A percentile compares a stretch with the other conserved stretches of the same genome.
These are phyloP conservation scores for Heliothis virescens DNA, from an alignment of 1,140 invertebrate species.

Conservation along the genomic window DNA sequence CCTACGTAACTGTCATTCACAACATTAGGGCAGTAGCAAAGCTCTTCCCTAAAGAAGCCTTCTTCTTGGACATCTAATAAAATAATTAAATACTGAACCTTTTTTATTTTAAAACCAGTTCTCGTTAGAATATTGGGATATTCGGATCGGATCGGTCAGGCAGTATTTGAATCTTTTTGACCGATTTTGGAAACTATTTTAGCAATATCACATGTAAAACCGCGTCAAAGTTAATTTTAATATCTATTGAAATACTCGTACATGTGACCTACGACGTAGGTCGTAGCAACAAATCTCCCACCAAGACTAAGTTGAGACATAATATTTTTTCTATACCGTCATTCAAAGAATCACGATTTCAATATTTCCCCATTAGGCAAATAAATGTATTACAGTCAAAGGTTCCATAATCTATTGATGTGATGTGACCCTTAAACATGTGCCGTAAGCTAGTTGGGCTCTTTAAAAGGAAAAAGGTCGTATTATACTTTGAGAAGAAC, in stretches of 20 bases:
- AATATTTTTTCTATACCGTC: not conserved
- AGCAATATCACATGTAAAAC: too few species aligned
- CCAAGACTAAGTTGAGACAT: not conserved
- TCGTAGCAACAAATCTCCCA: too few species aligned
- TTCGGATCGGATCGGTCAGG: too few species aligned
- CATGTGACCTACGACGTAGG: too few species aligned
- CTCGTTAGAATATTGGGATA: too few species aligned
- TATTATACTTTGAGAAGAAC: not conserved
- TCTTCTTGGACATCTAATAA: slow-evolving; percentile 58
- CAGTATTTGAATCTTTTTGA: too few species aligned
- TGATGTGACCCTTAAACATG: not conserved
- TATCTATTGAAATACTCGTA: too few species aligned
- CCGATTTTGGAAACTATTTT: too few species aligned
- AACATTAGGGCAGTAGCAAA: slow-evolving; percentile 73
- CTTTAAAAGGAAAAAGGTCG: slow-evolving; percentile 3
- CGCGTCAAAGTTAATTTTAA: too few species aligned
- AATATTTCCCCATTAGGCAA: slow-evolving; percentile 1
- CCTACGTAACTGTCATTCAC: slow-evolving; percentile 69
- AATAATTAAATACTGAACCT: not conserved
- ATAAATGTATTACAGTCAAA: not conserved
- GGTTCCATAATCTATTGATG: not conserved
- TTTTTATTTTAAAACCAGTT: not conserved
- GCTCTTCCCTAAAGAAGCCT: slow-evolving; percentile 66
- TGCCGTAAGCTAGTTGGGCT: not conserved
- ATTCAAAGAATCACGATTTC: not conserved